These are phyloP conservation scores for Orchesella cincta DNA, from an alignment of 1,140 invertebrate species.

Conservation along the genomic window DNA sequence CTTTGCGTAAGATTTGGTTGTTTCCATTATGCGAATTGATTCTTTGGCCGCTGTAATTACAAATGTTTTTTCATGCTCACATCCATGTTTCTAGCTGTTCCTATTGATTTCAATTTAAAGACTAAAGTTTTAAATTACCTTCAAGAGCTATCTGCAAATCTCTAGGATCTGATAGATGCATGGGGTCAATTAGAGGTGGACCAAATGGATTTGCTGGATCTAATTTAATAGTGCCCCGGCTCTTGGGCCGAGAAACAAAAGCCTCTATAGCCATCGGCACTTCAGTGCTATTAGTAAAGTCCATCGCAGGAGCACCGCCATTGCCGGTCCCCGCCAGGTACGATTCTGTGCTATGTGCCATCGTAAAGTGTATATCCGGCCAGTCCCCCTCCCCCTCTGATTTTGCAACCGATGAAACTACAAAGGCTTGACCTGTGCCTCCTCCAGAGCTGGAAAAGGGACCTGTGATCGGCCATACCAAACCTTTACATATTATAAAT, in stretches of 20 bases:
- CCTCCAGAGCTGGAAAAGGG: background rate
- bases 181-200: background rate
- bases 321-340: background rate
- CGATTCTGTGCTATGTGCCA: background rate
- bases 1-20: conserved; percentile 51
- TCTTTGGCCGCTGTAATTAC: conserved; percentile 23
- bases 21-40: conserved; percentile 52
- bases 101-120: background rate
- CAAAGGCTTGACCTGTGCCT: conserved; percentile 28
- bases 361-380: conserved; percentile 35
- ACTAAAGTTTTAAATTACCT: background rate
- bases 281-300: conserved; percentile 15
- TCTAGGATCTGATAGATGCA: background rate
- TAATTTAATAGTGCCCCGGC: conserved; percentile 28
- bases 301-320: no score
- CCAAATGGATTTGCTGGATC: background rate
- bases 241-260: conserved; percentile 52
- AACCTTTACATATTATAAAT: background rate
- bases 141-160: background rate
- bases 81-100: background rate
- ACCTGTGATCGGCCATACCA: background rate
- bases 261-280: background rate
- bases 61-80: background rate
- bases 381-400: conserved; percentile 20
- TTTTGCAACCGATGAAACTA: conserved; percentile 29